Base-by-base conservation (phyloP, 2,888 invertebrate species). In the Kuschelorhynchus macadamiae region DNA sequence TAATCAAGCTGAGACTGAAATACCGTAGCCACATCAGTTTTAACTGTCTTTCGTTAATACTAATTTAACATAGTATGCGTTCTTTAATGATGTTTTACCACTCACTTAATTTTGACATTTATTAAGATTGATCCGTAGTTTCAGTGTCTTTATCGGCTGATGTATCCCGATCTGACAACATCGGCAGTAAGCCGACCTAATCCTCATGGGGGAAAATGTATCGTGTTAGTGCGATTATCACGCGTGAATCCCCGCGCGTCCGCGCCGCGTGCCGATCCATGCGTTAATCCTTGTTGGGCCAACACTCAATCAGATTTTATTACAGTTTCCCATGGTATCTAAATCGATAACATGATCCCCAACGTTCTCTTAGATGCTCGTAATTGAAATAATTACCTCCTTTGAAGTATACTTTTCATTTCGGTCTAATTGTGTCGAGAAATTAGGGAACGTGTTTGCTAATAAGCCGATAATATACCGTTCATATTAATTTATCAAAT, bases 221-320 rank as follows among this genome's bases (percentile, higher is more conserved):
- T 81, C 80, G 78, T 77, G 79, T 80, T 79, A 81, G 81, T 76
- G 76, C 78, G 80, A 81, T 81, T 81, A 81, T 81, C 79, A 78
- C 79, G 80, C 79, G 79, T 79, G 78, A 77, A 79, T 78, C 78
- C 75, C 74, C 77, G 72, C 74, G 71, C 57, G 66, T 53, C 59
- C 57, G 17, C 17, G 60, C 61, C 66, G 57, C 66, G 75, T 76
- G 78, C 72, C 71, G 74, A 74, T 72, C 76, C 79, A 79, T 77
- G 79, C 79, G 78, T 67, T 77, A 76, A 77, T 66, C 77, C 72
- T 74, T 80, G 79, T 80, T 80, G 80, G 76, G 56, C 75, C 79
- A 80, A 80, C 80, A 80, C 67, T 56, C 71, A 47, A 70, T 70
- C 63, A 70, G 67, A 66, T 66, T 70, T 67, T 70, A 67, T 67